phyloP scores from a whole-genome alignment of 2,888 invertebrate genomes.

The Callyntrura guangdongensis region DNA sequence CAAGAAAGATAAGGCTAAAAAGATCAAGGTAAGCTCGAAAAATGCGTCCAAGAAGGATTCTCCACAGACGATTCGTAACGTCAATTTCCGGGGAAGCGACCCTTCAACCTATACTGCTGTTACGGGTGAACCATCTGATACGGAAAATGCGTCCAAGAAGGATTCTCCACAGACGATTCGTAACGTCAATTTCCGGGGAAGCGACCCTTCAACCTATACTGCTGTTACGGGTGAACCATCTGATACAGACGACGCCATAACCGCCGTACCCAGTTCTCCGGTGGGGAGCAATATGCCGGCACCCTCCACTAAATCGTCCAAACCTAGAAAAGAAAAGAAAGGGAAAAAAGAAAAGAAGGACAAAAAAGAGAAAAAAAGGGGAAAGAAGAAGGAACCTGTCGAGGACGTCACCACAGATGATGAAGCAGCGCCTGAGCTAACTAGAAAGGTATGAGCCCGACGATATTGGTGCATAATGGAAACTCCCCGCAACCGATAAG shows the following conservation, averaged over 20 bases:
- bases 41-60: neutral
- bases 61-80: neutral
- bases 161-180: neutral
- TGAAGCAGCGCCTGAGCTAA: neutral
- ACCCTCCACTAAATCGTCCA: neutral
- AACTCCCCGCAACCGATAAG: too few relatives aligned
- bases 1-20: too few relatives aligned
- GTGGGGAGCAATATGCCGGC: too few relatives aligned
- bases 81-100: neutral
- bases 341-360: neutral
- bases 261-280: too few relatives aligned
- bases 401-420: neutral
- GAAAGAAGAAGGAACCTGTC: neutral
- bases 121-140: neutral
- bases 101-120: neutral
- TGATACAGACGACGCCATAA: neutral
- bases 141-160: neutral
- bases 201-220: neutral
- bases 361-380: neutral
- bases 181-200: neutral
- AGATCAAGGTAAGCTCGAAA: too few relatives aligned
- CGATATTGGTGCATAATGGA: too few relatives aligned
- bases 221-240: neutral
- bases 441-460: neutral
- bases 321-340: neutral